Conservation (phyloP, 1,140 invertebrate genomes). For the Telenomus remus region DNA sequence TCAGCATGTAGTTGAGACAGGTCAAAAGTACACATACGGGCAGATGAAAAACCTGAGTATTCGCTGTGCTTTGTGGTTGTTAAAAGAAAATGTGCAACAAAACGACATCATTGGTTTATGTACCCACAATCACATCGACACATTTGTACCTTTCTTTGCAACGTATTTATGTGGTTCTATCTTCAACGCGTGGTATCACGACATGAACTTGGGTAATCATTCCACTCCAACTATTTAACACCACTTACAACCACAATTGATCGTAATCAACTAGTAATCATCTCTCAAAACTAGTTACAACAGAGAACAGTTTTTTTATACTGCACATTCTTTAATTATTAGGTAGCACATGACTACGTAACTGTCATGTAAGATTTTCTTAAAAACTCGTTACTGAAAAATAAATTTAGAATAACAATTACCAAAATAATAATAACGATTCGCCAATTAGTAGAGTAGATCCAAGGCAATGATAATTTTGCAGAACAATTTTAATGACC, state of each 20-base stretch:
- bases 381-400: too few relatives aligned
- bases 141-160: conserved; percentile 72
- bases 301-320: too few relatives aligned
- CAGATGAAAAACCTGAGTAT: conserved; percentile 67
- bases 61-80: conserved; percentile 68
- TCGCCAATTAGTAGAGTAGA: too few relatives aligned
- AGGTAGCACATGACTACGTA: too few relatives aligned
- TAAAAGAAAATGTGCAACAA: conserved; percentile 67
- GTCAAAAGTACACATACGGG: conserved; percentile 66
- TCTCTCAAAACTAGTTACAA: too few relatives aligned
- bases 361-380: too few relatives aligned
- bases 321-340: too few relatives aligned
- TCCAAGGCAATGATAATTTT: too few relatives aligned
- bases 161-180: conserved; percentile 71
- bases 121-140: conserved; percentile 72
- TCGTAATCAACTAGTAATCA: too few relatives aligned
- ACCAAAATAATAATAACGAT: too few relatives aligned
- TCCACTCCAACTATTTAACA: neutral
- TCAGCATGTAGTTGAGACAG: conserved; percentile 62
- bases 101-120: conserved; percentile 71
- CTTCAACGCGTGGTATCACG: conserved; percentile 53
- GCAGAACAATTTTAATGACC: too few relatives aligned
- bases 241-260: neutral
- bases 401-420: too few relatives aligned
- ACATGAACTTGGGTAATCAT: conserved; percentile 28